Evolutionary conservation across 2,888 invertebrate genomes (phyloP).

Genomic region (Gasteruption jaculator): DNA sequence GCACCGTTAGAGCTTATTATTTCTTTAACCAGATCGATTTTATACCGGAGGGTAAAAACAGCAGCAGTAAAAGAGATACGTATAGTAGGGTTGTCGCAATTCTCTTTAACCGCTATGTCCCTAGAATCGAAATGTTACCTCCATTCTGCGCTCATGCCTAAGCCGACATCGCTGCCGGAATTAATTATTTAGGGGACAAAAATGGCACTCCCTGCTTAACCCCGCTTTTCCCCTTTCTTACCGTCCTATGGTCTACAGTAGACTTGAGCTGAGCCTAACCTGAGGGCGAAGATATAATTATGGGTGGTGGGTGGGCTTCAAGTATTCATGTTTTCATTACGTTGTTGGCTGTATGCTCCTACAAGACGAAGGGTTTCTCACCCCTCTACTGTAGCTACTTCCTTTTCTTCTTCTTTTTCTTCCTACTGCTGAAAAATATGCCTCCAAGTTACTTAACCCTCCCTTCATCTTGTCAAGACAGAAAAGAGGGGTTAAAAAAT

Average conservation of each 20-base stretch:
- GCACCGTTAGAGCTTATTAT: no score
- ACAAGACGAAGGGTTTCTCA: slow-evolving; percentile 31
- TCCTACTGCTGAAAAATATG: slow-evolving; percentile 6
- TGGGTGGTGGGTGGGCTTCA: slow-evolving; percentile 46
- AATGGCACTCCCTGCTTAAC: slow-evolving; percentile 45
- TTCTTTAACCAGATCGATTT: no score
- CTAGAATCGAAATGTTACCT: slow-evolving; percentile 30
- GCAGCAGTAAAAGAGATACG: no score
- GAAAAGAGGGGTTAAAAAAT: no score
- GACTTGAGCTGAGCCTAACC: slow-evolving; percentile 37
- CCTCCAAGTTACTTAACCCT: no score
- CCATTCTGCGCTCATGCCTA: slow-evolving; percentile 34
- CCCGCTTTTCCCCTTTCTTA: slow-evolving; percentile 24
- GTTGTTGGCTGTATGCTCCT: slow-evolving; percentile 29
- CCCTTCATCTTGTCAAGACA: no score
- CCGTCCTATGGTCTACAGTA: no score
- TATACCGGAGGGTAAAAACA: no score
- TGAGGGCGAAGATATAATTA: slow-evolving; percentile 51
- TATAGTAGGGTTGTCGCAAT: no score
- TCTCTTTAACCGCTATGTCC: no score
- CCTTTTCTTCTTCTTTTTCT: slow-evolving; percentile 8
- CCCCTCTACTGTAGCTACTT: no score
- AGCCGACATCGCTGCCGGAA: slow-evolving; percentile 49
- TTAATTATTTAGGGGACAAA: slow-evolving; percentile 53
- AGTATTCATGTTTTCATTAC: slow-evolving; percentile 53